Conservation (phyloP, 2,888 invertebrate genomes). For the Atrina japonica region DNA sequence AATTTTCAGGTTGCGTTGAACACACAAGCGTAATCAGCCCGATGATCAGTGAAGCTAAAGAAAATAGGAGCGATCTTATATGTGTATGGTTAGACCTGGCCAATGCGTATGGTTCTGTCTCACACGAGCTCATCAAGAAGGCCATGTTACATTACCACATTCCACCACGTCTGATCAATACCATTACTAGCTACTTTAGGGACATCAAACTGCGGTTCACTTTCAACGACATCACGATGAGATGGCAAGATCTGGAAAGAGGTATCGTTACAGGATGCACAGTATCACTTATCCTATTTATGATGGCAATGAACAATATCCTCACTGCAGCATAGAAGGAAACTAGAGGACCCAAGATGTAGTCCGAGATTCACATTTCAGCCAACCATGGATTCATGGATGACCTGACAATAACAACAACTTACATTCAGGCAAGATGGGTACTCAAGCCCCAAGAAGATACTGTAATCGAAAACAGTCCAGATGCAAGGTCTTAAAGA, state of each 20-base stretch:
- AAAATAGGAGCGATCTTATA: neutral
- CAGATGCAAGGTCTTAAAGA: neutral
- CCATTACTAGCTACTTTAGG: neutral
- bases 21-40: neutral
- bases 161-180: neutral
- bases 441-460: neutral
- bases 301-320: neutral
- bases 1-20: neutral
- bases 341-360: neutral
- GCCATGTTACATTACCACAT: neutral
- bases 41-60: conserved; percentile 1
- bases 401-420: neutral
- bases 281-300: neutral
- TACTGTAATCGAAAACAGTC: neutral
- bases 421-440: neutral
- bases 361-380: neutral
- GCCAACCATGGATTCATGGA: conserved; percentile 1
- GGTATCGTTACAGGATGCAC: neutral
- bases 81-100: neutral
- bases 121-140: neutral
- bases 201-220: conserved; percentile 4
- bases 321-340: neutral
- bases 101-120: neutral
- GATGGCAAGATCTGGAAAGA: neutral
- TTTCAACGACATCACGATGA: neutral